Base-by-base conservation (phyloP, 2,797 vertebrate genomes). In the Amazona finschi region DNA sequence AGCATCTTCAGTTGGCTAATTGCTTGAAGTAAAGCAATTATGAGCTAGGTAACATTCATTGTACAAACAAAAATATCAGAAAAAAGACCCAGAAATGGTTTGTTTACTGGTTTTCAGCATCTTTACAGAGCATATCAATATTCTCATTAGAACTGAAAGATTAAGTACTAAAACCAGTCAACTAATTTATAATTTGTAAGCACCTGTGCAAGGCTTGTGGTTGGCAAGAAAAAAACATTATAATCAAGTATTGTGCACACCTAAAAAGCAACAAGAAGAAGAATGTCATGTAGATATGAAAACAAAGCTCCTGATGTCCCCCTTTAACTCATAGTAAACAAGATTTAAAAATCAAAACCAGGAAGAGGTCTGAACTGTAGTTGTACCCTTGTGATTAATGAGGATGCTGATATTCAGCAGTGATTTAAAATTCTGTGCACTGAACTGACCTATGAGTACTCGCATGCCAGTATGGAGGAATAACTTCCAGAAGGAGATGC, bases 71-170 rank as follows among this genome's bases (percentile, higher is more conserved):
- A 91, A 79, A 65, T 87, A 47, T 85, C 49, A 57, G 46, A 57
- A 33, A 57, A n/a, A 55, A n/a, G 12, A 13, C 53, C 13, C n/a
- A 5, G 53, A 97, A 92, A 74, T 65, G 15, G 52, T 44, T 86
- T 95, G 78, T 93, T 96, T 95, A 89, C 44, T 22, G 49, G 49
- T 67, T 89, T 91, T 74, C 69, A 64, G 15, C 10, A 22, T 71
- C 72, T 85, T 83, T 79, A 58, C 41, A 71, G 30, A 85, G 47
- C 19, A 72, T 3, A 76, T 22, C 4, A 9, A 79, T 90, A 79
- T 53, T 87, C 79, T 90, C 71, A 80, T 57, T 20, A 77, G 64
- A 87, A 27, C 24, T 77, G 81, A 87, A 89, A 85, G 57, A 41
- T 13, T 20, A 36, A 60, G 25, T 36, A 62, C 21, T 57, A 60